These are phyloP conservation scores for Corythoichthys haematopterus DNA, from an alignment of 2,113 vertebrate genomes.

Conservation along the genomic window DNA sequence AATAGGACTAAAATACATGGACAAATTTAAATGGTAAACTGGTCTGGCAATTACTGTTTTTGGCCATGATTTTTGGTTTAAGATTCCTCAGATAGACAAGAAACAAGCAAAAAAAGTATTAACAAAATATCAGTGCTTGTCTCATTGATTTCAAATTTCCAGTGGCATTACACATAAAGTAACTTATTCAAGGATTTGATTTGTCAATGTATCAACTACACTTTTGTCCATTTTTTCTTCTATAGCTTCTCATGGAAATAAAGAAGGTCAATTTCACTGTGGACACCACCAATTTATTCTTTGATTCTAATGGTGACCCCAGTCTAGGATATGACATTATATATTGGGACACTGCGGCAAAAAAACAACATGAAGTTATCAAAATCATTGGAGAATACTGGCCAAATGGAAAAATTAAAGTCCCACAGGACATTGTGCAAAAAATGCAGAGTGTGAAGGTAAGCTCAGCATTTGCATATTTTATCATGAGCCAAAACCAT, in stretches of 20 bases:
- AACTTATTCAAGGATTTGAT: too few relatives aligned
- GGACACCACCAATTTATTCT: conserved; percentile 26
- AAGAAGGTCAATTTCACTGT: conserved; percentile 40
- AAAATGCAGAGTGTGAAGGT: conserved; percentile 14
- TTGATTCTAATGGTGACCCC: conserved; percentile 36
- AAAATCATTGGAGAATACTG: conserved; percentile 41
- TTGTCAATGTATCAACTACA: background rate
- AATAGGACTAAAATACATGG: too few relatives aligned
- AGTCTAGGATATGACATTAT: conserved; percentile 49
- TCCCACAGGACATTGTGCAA: background rate
- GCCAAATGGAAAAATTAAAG: background rate
- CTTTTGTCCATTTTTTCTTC: conserved; percentile 12
- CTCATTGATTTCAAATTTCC: too few relatives aligned
- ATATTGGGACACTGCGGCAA: conserved; percentile 28
- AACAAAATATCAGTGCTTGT: too few relatives aligned
- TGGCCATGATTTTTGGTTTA: too few relatives aligned
- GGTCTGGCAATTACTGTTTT: too few relatives aligned
- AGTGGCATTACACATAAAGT: too few relatives aligned
- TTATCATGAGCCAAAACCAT: background rate
- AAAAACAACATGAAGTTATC: background rate
- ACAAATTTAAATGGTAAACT: too few relatives aligned
- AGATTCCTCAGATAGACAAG: too few relatives aligned
- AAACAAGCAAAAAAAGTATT: too few relatives aligned
- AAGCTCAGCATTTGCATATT: background rate
- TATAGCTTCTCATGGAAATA: conserved; percentile 47